Evolutionary conservation across 2,113 vertebrate genomes (phyloP).

Genomic region (Mungos mungo): DNA sequence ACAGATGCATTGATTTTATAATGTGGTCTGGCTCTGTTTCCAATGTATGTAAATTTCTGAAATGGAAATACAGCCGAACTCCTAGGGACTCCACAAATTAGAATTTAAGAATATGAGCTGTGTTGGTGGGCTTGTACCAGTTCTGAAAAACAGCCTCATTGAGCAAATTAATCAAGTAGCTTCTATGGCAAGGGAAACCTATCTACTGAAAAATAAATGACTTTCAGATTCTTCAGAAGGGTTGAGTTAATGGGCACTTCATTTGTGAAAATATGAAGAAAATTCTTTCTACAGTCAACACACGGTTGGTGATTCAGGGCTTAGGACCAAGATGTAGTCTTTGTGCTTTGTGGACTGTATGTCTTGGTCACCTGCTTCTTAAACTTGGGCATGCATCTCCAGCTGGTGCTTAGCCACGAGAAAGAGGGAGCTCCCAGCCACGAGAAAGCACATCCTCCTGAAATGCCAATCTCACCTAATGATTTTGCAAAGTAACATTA

Average conservation of each 20-base stretch:
- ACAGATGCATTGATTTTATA: background rate
- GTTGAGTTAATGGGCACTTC: background rate
- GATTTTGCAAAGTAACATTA: slow-evolving; percentile 41
- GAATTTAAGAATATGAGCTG: background rate
- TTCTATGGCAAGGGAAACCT: slow-evolving; percentile 44
- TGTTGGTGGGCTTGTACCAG: slow-evolving; percentile 56
- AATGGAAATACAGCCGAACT: slow-evolving; percentile 45
- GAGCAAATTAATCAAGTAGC: slow-evolving; percentile 60
- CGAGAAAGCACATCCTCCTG: background rate
- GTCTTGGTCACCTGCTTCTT: background rate
- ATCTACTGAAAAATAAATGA: slow-evolving; percentile 55
- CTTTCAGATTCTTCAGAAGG: slow-evolving; percentile 44
- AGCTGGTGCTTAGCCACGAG: background rate
- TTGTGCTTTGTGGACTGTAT: background rate
- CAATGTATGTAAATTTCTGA: slow-evolving; percentile 52
- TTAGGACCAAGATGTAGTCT: background rate
- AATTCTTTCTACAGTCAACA: background rate
- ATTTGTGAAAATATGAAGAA: slow-evolving; percentile 14
- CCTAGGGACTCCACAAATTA: slow-evolving; percentile 33
- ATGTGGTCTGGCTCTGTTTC: slow-evolving; percentile 61
- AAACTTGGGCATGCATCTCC: background rate
- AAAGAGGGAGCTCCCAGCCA: background rate
- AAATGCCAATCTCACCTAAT: background rate
- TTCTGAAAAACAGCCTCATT: slow-evolving; percentile 32
- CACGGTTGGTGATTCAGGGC: background rate